These are phyloP conservation scores for Rhinolophus sinicus DNA, from an alignment of 2,113 vertebrate species.

Conservation along the genomic window DNA sequence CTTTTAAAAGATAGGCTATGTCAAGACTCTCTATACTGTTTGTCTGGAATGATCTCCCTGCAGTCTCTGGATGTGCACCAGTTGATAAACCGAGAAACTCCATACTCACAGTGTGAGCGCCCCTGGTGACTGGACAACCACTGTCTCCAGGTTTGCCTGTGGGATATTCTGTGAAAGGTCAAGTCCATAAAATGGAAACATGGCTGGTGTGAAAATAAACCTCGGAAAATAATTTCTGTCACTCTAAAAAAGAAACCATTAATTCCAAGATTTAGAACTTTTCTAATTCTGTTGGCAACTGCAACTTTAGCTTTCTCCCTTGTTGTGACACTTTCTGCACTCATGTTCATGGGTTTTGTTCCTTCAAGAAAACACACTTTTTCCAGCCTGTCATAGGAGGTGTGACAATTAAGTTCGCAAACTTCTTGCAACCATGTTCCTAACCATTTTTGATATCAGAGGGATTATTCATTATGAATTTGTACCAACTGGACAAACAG, in stretches of 20 bases:
- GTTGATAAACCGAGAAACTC: background rate
- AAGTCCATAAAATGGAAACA: slow-evolving; percentile 65
- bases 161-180: slow-evolving; percentile 70
- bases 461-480: no score
- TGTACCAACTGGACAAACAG: no score
- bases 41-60: background rate
- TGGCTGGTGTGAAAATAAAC: slow-evolving; percentile 63
- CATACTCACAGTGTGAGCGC: background rate
- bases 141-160: slow-evolving; percentile 49
- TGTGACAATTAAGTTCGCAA: no score
- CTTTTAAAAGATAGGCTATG: background rate
- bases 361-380: background rate
- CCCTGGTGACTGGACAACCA: background rate
- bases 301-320: background rate
- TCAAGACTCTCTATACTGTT: background rate
- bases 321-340: background rate
- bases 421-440: no score
- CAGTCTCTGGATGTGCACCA: background rate
- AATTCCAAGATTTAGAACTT: slow-evolving; percentile 43
- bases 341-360: slow-evolving; percentile 18
- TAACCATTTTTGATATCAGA: no score
- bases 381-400: background rate
- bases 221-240: slow-evolving; percentile 74
- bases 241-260: slow-evolving; percentile 62
- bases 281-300: slow-evolving; percentile 53